Percentiles rank a stretch among this genome's conserved stretches.
Conservation (phyloP, 2,113 vertebrate species). For the Pluvianellus socialis region DNA sequence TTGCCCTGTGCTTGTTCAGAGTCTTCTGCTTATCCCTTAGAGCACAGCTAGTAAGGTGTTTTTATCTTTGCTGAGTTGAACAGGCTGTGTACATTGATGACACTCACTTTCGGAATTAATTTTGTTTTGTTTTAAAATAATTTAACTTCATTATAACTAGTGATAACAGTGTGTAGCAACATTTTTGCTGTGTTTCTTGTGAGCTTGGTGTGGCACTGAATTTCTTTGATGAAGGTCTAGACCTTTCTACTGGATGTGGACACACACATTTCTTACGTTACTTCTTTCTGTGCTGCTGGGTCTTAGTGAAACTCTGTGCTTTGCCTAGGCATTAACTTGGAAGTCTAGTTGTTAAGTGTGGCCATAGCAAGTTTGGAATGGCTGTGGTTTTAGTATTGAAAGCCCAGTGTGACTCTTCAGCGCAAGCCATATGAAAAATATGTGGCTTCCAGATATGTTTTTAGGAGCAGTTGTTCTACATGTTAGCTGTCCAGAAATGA, state of each 20-base stretch:
- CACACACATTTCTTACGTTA: fast-evolving
- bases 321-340: not conserved
- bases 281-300: not conserved
- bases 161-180: not conserved
- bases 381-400: not conserved
- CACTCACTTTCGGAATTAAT: not conserved
- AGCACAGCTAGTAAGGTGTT: not conserved
- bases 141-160: not conserved
- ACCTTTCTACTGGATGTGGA: not conserved
- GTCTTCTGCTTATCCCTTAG: not conserved
- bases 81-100: not conserved
- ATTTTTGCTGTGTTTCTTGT: not conserved
- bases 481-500: not conserved
- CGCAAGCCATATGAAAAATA: not conserved
- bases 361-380: not conserved
- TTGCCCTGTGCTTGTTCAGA: not conserved
- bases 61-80: not conserved
- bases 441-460: not conserved
- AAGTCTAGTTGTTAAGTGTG: not conserved
- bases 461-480: not conserved
- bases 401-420: not conserved
- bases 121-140: not conserved
- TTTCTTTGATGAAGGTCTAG: not conserved
- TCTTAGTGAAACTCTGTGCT: not conserved
- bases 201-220: not conserved